Evolutionary conservation across 2,888 invertebrate genomes (phyloP), one percentile per base, ranked within the genome.

Genomic region (Euproctis similis): DNA sequence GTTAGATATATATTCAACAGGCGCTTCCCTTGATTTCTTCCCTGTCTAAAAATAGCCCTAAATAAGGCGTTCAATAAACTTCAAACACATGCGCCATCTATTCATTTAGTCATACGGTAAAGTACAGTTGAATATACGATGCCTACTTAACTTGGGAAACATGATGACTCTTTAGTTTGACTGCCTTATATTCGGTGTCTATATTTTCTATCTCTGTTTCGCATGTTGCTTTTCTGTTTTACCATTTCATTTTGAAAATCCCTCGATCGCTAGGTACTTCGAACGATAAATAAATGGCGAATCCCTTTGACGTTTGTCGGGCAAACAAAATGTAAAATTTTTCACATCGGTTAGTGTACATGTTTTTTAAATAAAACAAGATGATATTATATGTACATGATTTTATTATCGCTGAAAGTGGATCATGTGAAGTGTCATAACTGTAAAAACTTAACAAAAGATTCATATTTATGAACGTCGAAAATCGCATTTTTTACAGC

Each of bases 21-120:
- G 18, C 24, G 22, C 18, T 39, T 32, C 28, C 26, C 30, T 29
- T 25, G 30, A 31, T 38, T 32, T 40, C 26, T 44, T 36, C 28
- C 10, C 7, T 17, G 30, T 62, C 74, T 74, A 80, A 71, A 77
- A 73, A 77, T 75, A 80, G 70, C 56, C 46, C 39, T 42, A 59
- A 59, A 53, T 52, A 62, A 62, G 53, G 66, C 77, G 80, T 70
- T 81, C 78, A 76, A 77, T 77, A 81, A 71, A 74, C 58, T 68
- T 60, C 50, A 61, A 66, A 75, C 74, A 72, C 76, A 75, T 75
- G 80, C 80, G 80, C 80, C 66, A 67, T 64, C 66, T 65, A 56
- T 58, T 51, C 52, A 46, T 25, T 4, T 25, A 36, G 4, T 35
- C 34, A 49, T 23, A 17, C 53, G 48, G 31, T 43, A 11, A 55